These are phyloP conservation scores for Puma concolor DNA, from an alignment of 2,113 vertebrate genomes.

Conservation along the genomic window DNA sequence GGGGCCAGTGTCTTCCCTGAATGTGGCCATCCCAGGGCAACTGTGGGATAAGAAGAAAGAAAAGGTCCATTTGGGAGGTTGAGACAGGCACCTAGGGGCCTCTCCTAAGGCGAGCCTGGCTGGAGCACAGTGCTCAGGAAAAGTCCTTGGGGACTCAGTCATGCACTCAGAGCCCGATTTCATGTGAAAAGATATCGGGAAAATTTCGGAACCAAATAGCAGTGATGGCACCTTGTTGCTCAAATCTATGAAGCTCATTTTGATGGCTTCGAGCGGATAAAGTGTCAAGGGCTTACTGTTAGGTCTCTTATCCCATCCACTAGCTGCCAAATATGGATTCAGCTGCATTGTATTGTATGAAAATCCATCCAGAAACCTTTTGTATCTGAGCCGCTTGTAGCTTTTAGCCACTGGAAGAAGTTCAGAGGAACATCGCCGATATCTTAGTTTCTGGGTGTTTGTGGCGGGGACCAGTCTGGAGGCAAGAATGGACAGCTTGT, in stretches of 20 bases:
- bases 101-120: conserved; percentile 57
- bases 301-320: conserved; percentile 79
- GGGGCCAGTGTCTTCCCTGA: conserved; percentile 77
- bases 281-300: conserved; percentile 82
- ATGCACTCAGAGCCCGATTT: conserved; percentile 71
- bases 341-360: conserved; percentile 81
- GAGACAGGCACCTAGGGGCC: neutral
- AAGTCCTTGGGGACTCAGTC: conserved; percentile 70
- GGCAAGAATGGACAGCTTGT: conserved; percentile 84
- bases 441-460: conserved; percentile 22
- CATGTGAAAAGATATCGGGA: conserved; percentile 83
- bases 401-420: conserved; percentile 77
- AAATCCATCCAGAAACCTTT: conserved; percentile 83
- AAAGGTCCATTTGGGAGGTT: conserved; percentile 83
- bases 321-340: conserved; percentile 76
- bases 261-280: conserved; percentile 80
- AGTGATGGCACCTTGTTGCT: conserved; percentile 74
- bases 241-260: conserved; percentile 74
- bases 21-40: conserved; percentile 69
- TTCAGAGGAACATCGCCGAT: conserved; percentile 71
- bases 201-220: conserved; percentile 61
- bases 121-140: conserved; percentile 72
- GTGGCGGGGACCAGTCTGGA: conserved; percentile 77
- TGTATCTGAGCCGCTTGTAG: conserved; percentile 75
- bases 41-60: conserved; percentile 84